Percentiles rank a stretch among this genome's conserved stretches.
Evolutionary conservation across 2,113 vertebrate species (phyloP).

Genomic region (Colius striatus): DNA sequence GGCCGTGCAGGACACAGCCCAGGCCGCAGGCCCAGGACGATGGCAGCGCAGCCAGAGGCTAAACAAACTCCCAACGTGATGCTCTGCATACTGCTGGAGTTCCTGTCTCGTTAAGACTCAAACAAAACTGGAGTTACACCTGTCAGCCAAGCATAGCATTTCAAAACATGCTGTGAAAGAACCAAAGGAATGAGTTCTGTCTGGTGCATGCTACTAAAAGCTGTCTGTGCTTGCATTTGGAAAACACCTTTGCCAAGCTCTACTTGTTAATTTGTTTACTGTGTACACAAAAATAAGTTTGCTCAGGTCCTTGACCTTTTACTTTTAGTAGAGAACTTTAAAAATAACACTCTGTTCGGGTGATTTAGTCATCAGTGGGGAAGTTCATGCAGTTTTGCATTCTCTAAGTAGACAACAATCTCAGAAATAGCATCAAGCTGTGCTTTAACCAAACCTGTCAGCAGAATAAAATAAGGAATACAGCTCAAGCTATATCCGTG

Average conservation of each 20-base stretch:
- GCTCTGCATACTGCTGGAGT: fast-evolving
- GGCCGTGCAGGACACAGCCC: neutral
- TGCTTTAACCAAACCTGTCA: neutral
- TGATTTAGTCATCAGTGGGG: neutral
- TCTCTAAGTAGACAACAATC: neutral
- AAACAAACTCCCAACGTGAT: neutral
- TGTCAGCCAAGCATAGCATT: neutral
- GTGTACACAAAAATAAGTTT: conserved; percentile 41
- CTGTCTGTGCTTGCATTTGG: neutral
- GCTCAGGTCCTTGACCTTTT: conserved; percentile 45
- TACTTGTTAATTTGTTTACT: conserved; percentile 47
- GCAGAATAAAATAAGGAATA: fast-evolving
- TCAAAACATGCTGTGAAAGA: neutral
- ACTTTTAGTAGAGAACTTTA: neutral
- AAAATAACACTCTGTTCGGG: neutral
- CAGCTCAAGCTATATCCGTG: fast-evolving
- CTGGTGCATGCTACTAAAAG: neutral
- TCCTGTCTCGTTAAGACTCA: neutral
- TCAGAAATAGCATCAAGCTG: neutral
- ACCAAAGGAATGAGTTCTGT: neutral
- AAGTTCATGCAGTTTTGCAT: fast-evolving
- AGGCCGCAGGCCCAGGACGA: neutral
- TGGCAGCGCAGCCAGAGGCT: neutral
- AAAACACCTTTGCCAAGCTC: conserved; percentile 26
- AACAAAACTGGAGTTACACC: neutral